These are phyloP conservation scores for Meloidogyne chitwoodi DNA, from an alignment of 1,140 invertebrate species.

Conservation along the genomic window DNA sequence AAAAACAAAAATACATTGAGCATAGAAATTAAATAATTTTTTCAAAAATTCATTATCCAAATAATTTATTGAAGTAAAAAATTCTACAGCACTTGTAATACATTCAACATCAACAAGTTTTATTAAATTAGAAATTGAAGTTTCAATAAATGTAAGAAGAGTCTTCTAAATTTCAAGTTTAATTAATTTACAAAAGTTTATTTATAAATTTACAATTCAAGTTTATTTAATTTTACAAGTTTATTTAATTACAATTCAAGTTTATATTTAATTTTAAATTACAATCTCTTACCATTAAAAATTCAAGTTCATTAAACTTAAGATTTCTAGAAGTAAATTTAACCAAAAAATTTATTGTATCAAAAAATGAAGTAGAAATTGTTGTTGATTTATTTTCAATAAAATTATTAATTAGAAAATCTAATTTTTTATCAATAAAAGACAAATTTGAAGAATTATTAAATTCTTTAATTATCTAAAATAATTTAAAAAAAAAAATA, in stretches of 20 bases:
- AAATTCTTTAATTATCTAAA: slow-evolving; percentile 5
- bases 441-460: neutral
- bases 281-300: neutral
- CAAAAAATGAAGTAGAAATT: slow-evolving; percentile 8
- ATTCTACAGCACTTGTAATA: slow-evolving; percentile 4
- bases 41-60: neutral
- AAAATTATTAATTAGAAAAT: slow-evolving; percentile 3
- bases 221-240: too few relatives aligned
- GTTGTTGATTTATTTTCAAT: neutral
- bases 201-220: too few relatives aligned
- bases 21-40: slow-evolving; percentile 1
- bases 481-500: neutral
- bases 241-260: too few relatives aligned
- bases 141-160: neutral
- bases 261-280: neutral
- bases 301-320: neutral
- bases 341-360: slow-evolving; percentile 8
- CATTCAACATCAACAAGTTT: slow-evolving; percentile 10
- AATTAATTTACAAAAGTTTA: too few relatives aligned
- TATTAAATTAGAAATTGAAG: neutral
- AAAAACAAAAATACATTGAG: slow-evolving; percentile 10
- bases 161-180: neutral
- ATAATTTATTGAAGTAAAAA: neutral
- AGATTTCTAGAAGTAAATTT: neutral
- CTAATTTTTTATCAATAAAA: slow-evolving; percentile 4